Percentiles rank a stretch among this genome's conserved stretches.
These are phyloP conservation scores for Cylas formicarius DNA, from an alignment of 1,140 invertebrate species.

Conservation along the genomic window DNA sequence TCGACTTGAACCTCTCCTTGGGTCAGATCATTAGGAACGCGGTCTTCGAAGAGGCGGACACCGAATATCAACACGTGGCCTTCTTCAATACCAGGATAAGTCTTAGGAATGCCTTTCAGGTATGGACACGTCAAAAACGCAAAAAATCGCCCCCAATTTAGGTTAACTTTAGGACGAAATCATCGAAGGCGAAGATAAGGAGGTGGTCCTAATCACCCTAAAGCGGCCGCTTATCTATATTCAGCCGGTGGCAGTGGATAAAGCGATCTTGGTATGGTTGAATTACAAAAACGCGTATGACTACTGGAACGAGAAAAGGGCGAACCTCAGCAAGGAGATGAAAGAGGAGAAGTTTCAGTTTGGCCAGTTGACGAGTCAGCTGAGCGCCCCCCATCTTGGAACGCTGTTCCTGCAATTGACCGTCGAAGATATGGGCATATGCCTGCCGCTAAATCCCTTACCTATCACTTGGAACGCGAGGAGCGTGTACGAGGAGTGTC, in stretches of 20 bases:
- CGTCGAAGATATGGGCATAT: conserved; percentile 95
- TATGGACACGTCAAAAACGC: conserved; percentile 7
- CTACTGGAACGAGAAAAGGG: conserved; percentile 95
- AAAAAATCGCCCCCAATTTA: neutral
- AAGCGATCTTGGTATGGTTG: conserved; percentile 93
- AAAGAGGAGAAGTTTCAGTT: conserved; percentile 66
- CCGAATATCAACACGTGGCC: conserved; percentile 93
- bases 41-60: conserved; percentile 93
- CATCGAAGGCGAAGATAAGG: conserved; percentile 81
- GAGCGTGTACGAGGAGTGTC: conserved; percentile 68
- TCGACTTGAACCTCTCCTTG: conserved; percentile 89
- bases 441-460: conserved; percentile 80
- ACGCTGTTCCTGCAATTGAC: conserved; percentile 91
- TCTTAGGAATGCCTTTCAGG: conserved; percentile 37
- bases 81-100: conserved; percentile 94
- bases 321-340: conserved; percentile 77
- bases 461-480: conserved; percentile 60
- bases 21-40: conserved; percentile 90
- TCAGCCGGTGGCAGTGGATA: conserved; percentile 92
- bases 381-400: conserved; percentile 68
- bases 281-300: conserved; percentile 99
- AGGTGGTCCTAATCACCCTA: conserved; percentile 86
- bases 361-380: conserved; percentile 66
- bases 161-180: conserved; percentile 79
- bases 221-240: conserved; percentile 89